Percentiles rank a stretch among this genome's conserved stretches.
Evolutionary conservation across 2,888 invertebrate genomes (phyloP).

Genomic region (Heliconius charithonia): DNA sequence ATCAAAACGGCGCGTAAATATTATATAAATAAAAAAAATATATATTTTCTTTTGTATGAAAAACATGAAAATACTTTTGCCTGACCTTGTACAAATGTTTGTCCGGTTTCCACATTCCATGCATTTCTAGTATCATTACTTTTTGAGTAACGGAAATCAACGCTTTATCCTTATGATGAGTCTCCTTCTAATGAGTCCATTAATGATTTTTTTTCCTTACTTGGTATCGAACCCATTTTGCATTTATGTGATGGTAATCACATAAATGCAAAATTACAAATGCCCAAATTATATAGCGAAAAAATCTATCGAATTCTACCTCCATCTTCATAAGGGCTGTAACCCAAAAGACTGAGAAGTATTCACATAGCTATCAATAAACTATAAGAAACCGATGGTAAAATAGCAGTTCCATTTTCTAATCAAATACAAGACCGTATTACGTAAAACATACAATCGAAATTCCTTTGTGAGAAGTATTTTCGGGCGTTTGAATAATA

Average conservation of each 20-base stretch:
- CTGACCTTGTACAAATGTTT: no score
- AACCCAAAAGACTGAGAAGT: constrained; percentile 32
- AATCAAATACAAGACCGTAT: constrained; percentile 34
- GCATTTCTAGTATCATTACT: no score
- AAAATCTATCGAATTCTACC: constrained; percentile 12
- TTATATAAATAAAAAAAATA: no score
- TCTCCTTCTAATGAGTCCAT: no score
- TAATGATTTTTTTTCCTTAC: no score
- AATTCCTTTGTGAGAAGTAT: constrained; percentile 57
- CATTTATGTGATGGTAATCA: no score
- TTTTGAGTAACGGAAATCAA: no score
- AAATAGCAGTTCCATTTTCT: constrained; percentile 36
- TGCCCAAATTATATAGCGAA: background rate
- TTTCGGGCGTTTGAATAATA: constrained; percentile 74
- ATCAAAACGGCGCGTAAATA: no score
- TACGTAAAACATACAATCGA: constrained; percentile 34
- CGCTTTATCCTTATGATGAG: no score
- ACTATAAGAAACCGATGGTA: constrained; percentile 44
- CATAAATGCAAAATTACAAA: background rate
- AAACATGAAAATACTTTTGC: no score
- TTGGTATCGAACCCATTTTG: background rate
- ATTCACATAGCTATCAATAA: constrained; percentile 45
- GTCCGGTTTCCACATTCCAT: no score
- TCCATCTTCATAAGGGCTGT: constrained; percentile 1
- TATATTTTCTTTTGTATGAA: no score